These are phyloP conservation scores for Heliopora coerulea DNA, from an alignment of 92 coral and sea anemone genomes.

Conservation along the genomic window DNA sequence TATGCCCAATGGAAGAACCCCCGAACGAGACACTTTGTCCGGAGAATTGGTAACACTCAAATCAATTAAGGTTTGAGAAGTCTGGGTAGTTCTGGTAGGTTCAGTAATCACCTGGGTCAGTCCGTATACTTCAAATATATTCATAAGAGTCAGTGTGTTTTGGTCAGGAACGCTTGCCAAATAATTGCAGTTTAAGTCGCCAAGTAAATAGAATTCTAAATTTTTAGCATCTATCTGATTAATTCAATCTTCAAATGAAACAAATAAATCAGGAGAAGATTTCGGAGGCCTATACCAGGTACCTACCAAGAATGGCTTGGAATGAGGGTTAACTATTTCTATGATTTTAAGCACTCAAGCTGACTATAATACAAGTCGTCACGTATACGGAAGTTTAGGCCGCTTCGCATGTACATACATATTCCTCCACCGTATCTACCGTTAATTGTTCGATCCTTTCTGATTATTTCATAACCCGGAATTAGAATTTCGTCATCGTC, in stretches of 20 bases:
- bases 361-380: conserved; percentile 15
- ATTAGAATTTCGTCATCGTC: conserved; percentile 23
- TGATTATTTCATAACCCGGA: conserved; percentile 48
- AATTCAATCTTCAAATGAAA: conserved; percentile 43
- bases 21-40: conserved; percentile 50
- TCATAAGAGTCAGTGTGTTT: conserved; percentile 42
- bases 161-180: conserved; percentile 8
- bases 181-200: conserved; percentile 57
- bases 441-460: conserved; percentile 41
- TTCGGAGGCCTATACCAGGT: conserved; percentile 69
- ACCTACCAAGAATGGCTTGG: conserved; percentile 57
- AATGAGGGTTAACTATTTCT: conserved; percentile 55
- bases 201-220: conserved; percentile 47
- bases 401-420: conserved; percentile 39
- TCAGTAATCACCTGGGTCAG: conserved; percentile 58
- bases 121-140: conserved; percentile 58
- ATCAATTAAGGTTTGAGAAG: conserved; percentile 59
- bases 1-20: conserved; percentile 54
- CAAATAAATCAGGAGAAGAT: conserved; percentile 49
- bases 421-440: conserved; percentile 47
- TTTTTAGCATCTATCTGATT: conserved; percentile 58
- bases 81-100: conserved; percentile 65
- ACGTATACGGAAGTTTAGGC: conserved; percentile 33
- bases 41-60: conserved; percentile 59
- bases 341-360: conserved; percentile 51